phyloP scores from a whole-genome alignment of 2,797 vertebrate species.

The Balearica regulorum region DNA sequence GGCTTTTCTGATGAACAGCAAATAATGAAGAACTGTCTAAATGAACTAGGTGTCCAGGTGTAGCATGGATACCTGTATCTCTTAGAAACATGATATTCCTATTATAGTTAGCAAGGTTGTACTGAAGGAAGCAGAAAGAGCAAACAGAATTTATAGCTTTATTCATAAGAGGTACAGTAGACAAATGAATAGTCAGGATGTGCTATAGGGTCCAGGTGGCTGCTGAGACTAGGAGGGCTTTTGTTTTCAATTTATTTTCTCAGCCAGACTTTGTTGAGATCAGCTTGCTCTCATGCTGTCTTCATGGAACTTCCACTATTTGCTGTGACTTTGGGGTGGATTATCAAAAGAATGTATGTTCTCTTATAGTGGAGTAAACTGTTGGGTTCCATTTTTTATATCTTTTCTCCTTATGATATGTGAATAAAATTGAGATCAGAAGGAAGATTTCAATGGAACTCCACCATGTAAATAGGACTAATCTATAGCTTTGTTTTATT shows the following conservation, averaged over 20 bases:
- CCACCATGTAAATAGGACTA: neutral
- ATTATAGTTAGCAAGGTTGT: neutral
- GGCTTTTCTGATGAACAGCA: neutral
- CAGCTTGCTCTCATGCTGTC: neutral
- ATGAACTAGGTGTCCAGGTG: neutral
- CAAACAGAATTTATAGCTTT: neutral
- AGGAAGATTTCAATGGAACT: neutral
- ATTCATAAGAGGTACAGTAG: neutral
- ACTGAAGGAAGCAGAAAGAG: neutral
- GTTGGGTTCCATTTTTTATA: neutral
- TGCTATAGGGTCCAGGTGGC: no score
- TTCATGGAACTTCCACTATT: neutral
- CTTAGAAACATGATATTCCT: neutral
- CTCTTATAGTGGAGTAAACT: neutral
- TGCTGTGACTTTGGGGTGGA: neutral
- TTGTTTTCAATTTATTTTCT: neutral
- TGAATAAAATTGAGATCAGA: neutral
- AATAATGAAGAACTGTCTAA: neutral
- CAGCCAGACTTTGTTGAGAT: neutral
- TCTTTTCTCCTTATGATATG: neutral
- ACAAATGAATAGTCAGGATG: neutral
- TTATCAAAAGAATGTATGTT: neutral
- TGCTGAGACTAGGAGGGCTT: neutral
- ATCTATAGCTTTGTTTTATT: neutral
- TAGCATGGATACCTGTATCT: neutral